A percentile compares a stretch with the other conserved stretches of the same genome.
These are phyloP conservation scores for Enteromius afrohamiltoni DNA, from an alignment of 2,797 vertebrate genomes.

Conservation along the genomic window DNA sequence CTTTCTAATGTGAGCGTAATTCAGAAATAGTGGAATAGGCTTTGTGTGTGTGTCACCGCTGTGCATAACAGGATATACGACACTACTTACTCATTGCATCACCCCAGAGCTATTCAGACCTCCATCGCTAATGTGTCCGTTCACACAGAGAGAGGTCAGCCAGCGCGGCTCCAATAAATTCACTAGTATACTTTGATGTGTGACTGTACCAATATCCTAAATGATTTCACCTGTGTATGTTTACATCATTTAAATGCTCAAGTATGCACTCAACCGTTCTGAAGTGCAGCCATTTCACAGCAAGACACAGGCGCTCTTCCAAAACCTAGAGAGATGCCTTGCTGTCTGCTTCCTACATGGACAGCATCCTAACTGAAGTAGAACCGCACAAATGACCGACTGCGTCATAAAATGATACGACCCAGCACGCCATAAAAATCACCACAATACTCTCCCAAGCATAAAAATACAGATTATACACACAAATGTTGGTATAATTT, in stretches of 20 bases:
- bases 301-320: conserved; percentile 1
- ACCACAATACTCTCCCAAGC: neutral
- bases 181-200: conserved; percentile 34
- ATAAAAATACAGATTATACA: neutral
- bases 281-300: conserved; percentile 27
- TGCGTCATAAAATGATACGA: neutral
- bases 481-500: neutral
- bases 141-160: conserved; percentile 49
- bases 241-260: conserved; percentile 21
- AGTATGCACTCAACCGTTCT: conserved; percentile 19
- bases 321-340: conserved; percentile 1
- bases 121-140: conserved; percentile 46
- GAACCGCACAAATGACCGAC: neutral
- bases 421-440: neutral
- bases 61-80: conserved; percentile 54
- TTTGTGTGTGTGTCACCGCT: conserved; percentile 37
- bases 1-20: conserved; percentile 16
- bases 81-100: conserved; percentile 57
- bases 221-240: neutral
- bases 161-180: conserved; percentile 32
- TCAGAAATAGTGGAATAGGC: conserved; percentile 24
- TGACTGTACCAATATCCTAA: conserved; percentile 14
- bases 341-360: neutral
- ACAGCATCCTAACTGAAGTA: neutral
- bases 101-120: conserved; percentile 51